Conservation (phyloP, 2,797 vertebrate species). For the Falco berigora region DNA sequence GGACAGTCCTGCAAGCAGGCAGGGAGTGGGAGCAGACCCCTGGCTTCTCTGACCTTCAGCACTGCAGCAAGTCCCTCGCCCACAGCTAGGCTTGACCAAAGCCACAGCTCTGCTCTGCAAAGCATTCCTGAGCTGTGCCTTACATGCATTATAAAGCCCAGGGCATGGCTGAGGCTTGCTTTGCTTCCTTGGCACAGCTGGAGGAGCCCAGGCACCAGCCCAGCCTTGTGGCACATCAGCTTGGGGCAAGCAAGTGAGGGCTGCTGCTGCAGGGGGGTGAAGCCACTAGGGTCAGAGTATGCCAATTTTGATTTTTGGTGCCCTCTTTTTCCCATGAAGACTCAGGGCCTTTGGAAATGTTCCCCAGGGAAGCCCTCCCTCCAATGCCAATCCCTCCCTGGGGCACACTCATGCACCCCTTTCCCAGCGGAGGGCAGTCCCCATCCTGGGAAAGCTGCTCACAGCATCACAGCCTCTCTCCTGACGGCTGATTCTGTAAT, state of each 20-base stretch:
- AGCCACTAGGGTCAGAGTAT: not conserved
- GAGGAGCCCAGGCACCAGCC: not conserved
- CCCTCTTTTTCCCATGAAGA: not conserved
- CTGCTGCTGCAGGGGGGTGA: fast-evolving
- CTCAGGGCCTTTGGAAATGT: not conserved
- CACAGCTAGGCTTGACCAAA: not conserved
- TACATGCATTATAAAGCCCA: not conserved
- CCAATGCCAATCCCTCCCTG: fast-evolving
- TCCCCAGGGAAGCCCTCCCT: not conserved
- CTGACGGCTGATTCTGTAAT: slow-evolving; percentile 17
- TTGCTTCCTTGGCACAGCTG: not conserved
- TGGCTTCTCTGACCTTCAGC: not conserved
- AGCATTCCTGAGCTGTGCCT: not conserved
- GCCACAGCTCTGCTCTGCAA: not conserved
- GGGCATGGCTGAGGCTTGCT: not conserved
- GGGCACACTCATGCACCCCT: fast-evolving
- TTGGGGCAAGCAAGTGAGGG: not conserved
- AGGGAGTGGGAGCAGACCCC: fast-evolving
- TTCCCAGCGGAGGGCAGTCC: not conserved
- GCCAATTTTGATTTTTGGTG: not conserved
- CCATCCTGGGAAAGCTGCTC: not conserved
- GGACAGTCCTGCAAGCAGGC: not conserved
- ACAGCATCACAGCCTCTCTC: not conserved
- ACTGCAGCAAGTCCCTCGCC: not conserved
- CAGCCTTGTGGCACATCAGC: fast-evolving